Evolutionary conservation across 1,140 invertebrate species (phyloP).

Genomic region (Marisa cornuarietis): DNA sequence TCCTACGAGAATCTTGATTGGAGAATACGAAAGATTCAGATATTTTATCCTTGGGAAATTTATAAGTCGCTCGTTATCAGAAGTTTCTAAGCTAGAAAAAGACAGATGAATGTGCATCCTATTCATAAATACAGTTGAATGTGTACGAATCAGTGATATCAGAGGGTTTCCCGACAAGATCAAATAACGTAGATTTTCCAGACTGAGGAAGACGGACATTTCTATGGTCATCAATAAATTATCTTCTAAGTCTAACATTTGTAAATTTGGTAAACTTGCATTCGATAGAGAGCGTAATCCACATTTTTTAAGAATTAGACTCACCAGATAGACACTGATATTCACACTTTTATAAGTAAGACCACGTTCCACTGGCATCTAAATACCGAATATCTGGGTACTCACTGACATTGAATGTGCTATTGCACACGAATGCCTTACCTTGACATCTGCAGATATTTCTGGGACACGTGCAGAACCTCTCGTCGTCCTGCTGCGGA

Average conservation of each 20-base stretch:
- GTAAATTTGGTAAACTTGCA: too few relatives aligned
- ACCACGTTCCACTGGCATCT: neutral
- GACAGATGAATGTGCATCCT: too few relatives aligned
- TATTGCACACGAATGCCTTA: neutral
- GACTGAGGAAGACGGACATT: neutral
- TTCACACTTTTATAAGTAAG: neutral
- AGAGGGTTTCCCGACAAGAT: neutral
- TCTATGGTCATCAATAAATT: neutral
- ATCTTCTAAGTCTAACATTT: neutral
- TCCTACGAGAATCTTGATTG: neutral
- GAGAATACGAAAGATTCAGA: neutral
- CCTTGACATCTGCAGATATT: constrained; percentile 2
- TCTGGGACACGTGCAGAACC: constrained; percentile 6
- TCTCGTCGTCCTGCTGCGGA: constrained; percentile 7
- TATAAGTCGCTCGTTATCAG: neutral
- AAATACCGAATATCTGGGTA: neutral
- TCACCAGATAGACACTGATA: neutral
- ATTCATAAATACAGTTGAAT: too few relatives aligned
- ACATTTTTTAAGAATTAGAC: neutral
- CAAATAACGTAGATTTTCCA: neutral
- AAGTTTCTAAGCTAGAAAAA: neutral
- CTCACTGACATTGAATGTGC: neutral
- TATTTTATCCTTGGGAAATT: neutral
- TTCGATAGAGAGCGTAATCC: neutral
- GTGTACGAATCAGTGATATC: neutral